Evolutionary conservation across 2,113 vertebrate species (phyloP).

Genomic region (Chaetorhynchus papuensis): DNA sequence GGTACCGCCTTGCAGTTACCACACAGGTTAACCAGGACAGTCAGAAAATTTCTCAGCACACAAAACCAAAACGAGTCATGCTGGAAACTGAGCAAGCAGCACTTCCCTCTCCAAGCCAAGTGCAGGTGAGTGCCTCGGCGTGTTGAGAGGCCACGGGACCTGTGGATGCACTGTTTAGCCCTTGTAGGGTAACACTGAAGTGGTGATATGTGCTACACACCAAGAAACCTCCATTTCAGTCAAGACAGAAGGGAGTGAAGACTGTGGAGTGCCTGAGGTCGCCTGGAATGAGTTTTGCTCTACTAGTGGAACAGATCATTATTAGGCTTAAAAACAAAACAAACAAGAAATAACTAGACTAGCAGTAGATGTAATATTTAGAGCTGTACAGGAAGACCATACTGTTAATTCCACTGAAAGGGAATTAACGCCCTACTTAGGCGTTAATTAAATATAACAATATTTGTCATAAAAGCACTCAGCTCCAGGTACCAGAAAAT

Average conservation of each 20-base stretch:
- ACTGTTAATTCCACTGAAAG: neutral
- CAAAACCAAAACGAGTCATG: neutral
- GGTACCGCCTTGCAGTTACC: neutral
- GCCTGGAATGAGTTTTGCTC: neutral
- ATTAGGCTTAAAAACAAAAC: neutral
- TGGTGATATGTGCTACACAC: accelerated
- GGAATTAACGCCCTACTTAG: neutral
- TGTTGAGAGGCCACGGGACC: neutral
- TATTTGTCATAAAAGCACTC: neutral
- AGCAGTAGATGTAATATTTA: neutral
- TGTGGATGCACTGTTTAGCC: neutral
- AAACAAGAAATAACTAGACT: neutral
- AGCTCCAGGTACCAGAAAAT: neutral
- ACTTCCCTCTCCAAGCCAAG: neutral
- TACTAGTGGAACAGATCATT: neutral
- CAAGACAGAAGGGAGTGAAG: neutral
- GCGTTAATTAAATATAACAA: neutral
- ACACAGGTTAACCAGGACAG: neutral
- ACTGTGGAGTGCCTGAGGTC: neutral
- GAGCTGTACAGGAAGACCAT: neutral
- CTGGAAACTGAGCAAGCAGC: neutral
- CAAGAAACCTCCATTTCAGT: neutral
- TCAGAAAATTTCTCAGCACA: neutral
- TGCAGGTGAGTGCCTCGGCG: accelerated
- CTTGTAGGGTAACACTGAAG: neutral